Evolutionary conservation across 2,113 vertebrate species (phyloP), one percentile per base, ranked within the genome.

Genomic region (Hemibagrus wyckioides): DNA sequence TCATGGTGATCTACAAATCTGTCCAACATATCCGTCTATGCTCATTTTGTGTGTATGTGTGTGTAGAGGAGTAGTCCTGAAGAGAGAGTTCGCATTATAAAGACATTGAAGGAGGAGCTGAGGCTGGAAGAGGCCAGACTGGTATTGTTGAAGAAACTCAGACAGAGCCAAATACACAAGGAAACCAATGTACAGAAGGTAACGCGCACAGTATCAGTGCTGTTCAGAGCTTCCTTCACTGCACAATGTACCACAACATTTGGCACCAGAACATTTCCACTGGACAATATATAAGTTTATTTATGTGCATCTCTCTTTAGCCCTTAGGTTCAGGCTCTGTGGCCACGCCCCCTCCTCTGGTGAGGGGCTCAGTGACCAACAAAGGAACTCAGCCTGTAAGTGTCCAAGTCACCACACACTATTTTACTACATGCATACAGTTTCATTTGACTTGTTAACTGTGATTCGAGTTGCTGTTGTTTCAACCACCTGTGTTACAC

Each of bases 101-200:
- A 97, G 90, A 97, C 97, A 77, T 95, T 99, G 57, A 97, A 97
- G 89, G 97, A 98, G 88, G 98, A 99, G 92, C 92, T 99, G 86
- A 90, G 98, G 87, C 92, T 99, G 84, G 97, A 99, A 90, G 98
- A 99, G 92, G 97, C 98, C n/a, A 98, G 97, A 63, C 94, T 99
- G 4, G 97, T 99, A 63, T 90, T 99, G 75, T 92, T 99, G 90
- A 99, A 99, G 91, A 99, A 99, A 83, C 91, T 99, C 3, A 91
- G 97, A 52, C 98, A 99, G 88, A 99, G 97, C 91, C 98, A 99
- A 86, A 97, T 97, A 85, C 97, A 99, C 90, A 99, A 97, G 91
- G 97, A 99, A 86, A 92, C 93, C 76, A 92, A 94, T 1, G 85
- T 94, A 5, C 97, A 97, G 91, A 99, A 99, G 97, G 98, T 98